These are phyloP conservation scores for Procambarus virginalis DNA, from an alignment of 1,140 invertebrate genomes.

Conservation along the genomic window DNA sequence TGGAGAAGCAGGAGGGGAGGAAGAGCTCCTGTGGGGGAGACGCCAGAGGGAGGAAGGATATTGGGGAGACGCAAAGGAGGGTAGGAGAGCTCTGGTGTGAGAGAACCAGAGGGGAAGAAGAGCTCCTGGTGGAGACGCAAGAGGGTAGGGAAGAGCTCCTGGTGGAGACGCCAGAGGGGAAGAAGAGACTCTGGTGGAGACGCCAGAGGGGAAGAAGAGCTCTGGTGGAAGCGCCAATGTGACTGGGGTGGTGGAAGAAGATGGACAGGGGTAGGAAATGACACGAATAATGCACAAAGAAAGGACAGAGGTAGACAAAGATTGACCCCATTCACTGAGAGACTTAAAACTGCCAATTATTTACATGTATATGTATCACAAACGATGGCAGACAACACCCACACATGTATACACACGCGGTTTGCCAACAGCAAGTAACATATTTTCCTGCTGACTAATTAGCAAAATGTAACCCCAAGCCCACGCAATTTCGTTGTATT, in stretches of 20 bases:
- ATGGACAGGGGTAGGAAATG: too few relatives aligned
- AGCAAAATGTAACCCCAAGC: too few relatives aligned
- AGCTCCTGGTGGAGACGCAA: not conserved
- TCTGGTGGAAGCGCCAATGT: too few relatives aligned
- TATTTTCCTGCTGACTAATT: not conserved
- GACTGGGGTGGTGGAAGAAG: too few relatives aligned
- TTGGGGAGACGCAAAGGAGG: not conserved
- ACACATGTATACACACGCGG: too few relatives aligned
- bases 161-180: not conserved
- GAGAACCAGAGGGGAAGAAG: not conserved
- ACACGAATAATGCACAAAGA: too few relatives aligned
- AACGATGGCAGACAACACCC: too few relatives aligned
- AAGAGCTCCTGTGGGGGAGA: not conserved
- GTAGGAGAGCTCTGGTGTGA: not conserved
- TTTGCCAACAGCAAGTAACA: not conserved
- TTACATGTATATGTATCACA: too few relatives aligned
- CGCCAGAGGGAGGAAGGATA: not conserved
- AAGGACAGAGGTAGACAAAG: too few relatives aligned
- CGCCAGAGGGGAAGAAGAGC: not conserved
- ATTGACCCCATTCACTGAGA: too few relatives aligned
- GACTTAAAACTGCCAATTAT: too few relatives aligned
- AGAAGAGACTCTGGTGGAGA: not conserved
- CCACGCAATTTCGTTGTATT: too few relatives aligned
- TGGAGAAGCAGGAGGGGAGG: not conserved
- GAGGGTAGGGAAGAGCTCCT: not conserved